Evolutionary conservation across 2,797 vertebrate species (phyloP), one percentile per base, ranked within the genome.

Genomic region (Hydrocynus forskahlii): DNA sequence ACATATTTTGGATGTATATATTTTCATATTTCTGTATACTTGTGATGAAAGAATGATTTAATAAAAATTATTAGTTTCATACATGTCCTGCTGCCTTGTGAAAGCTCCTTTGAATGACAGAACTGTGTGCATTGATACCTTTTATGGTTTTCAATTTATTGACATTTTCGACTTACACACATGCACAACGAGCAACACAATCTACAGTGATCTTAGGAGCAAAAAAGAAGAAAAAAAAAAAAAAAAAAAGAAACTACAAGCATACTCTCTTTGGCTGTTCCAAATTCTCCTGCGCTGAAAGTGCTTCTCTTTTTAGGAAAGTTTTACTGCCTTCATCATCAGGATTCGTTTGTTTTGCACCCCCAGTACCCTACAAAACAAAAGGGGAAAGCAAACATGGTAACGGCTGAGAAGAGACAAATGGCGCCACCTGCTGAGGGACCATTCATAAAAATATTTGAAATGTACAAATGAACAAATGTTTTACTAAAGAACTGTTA

Each of bases 1-100:
- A 89, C 88, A 85, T 89, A 88, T 92, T 92, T 93, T 93, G 94
- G 92, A 93, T 95, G 94, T 95, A 95, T 86, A 94, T 94, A 95
- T 90, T 94, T 94, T 88, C 84, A 83, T 87, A 88, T 86, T 86
- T 88, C 86, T 94, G 90, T 93, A 92, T 91, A 93, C 91, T 91
- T 90, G 83, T 88, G 89, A 83, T 86, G 89, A 88, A 86, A 88
- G 89, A 93, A 90, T 90, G 89, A 91, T 92, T 92, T 88, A 94
- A 94, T 95, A 94, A 94, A 35, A 95, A 87, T 88, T 79, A 92
- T 89, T 89, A 91, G 88, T 91, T 91, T 90, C 84, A 90, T 91
- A 89, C 73, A 84, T 60, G 60, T 82, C 52, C 72, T 64, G 29
- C 76, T 81, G 64, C 5, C 43, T 19, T 23, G 29, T 0, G 5